Evolutionary conservation across 2,113 vertebrate genomes (phyloP).

Genomic region (Ophthalmolycus amberensis): DNA sequence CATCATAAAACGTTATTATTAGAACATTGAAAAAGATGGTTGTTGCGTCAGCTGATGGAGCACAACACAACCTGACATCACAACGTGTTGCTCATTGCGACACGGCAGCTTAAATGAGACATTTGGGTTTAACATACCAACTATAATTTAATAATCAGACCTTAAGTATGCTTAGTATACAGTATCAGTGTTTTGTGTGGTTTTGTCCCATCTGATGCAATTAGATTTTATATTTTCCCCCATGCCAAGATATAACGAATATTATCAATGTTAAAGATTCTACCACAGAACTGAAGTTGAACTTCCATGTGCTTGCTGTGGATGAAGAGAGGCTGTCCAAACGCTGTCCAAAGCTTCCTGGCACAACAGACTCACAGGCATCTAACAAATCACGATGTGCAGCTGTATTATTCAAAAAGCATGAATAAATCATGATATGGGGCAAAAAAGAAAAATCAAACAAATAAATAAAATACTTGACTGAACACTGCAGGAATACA

Average conservation of each 20-base stretch:
- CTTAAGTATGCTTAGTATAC: not conserved
- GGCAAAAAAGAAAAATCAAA: not conserved
- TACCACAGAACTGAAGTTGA: not conserved
- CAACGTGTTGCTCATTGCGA: not conserved
- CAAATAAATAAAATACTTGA: not conserved
- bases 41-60: not conserved
- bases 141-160: not conserved
- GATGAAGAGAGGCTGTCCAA: not conserved
- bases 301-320: not conserved
- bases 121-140: not conserved
- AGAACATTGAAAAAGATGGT: not conserved
- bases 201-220: not conserved
- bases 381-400: not conserved
- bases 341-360: not conserved
- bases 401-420: not conserved
- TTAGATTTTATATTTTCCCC: not conserved
- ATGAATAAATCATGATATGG: not conserved
- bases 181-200: not conserved
- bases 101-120: not conserved
- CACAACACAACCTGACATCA: not conserved
- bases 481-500: not conserved
- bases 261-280: not conserved
- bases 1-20: not conserved
- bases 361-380: constrained; percentile 2
- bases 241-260: not conserved